phyloP scores from a whole-genome alignment of 2,797 vertebrate genomes.

The Lindbergichthys nudifrons region DNA sequence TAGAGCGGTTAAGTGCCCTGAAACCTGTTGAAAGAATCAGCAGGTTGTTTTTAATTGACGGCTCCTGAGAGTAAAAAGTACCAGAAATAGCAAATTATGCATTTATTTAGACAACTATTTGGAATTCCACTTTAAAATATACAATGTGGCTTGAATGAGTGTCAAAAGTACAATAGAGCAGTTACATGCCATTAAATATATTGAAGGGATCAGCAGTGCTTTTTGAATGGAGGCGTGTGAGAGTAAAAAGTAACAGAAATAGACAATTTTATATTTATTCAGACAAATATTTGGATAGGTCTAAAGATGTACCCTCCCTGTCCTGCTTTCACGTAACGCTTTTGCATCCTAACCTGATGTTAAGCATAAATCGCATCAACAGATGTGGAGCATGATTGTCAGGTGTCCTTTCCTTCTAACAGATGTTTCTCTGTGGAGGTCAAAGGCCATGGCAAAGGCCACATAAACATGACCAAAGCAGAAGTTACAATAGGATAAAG shows the following conservation, averaged over 20 bases:
- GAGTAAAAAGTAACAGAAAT: not conserved
- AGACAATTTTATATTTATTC: not conserved
- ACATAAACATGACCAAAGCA: constrained; percentile 73
- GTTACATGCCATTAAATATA: not conserved
- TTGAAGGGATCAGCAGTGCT: constrained; percentile 16
- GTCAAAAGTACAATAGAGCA: constrained; percentile 4
- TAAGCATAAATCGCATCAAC: constrained; percentile 71
- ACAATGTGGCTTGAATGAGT: not conserved
- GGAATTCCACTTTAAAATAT: constrained; percentile 10
- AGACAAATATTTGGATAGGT: constrained; percentile 21
- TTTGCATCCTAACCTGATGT: constrained; percentile 28
- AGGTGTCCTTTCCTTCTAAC: constrained; percentile 71
- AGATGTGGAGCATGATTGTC: constrained; percentile 58
- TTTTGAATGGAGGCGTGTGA: constrained; percentile 2
- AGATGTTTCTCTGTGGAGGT: constrained; percentile 75
- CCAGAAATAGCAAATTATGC: not conserved
- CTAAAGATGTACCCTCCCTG: not conserved
- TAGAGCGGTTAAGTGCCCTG: not conserved
- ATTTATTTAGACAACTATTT: constrained; percentile 14
- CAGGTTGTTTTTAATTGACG: not conserved
- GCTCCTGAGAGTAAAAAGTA: constrained; percentile 1
- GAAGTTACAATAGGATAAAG: constrained; percentile 66
- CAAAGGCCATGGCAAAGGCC: constrained; percentile 68
- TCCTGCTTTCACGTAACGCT: constrained; percentile 18
- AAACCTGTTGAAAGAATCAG: constrained; percentile 24